Base-by-base conservation (phyloP, 2,888 invertebrate genomes). In the Belgica antarctica region DNA sequence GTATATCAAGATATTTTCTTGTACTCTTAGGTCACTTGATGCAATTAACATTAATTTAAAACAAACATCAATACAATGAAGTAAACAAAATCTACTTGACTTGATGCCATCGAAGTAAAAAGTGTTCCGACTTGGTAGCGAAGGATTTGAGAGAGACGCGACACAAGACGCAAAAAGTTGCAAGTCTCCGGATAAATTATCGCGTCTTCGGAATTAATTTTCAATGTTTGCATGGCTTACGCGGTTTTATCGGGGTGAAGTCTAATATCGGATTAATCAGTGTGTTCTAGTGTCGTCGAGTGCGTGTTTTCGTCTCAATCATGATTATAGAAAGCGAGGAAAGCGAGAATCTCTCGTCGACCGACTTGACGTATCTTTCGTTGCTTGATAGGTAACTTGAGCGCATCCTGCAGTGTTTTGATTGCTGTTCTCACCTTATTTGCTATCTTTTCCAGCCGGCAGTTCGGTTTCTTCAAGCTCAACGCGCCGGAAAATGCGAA, bases 381-480 rank as follows among this genome's bases (percentile, higher is more conserved):
- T 28, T 19, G 10, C 15, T 68, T 24, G 68, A 68, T 68, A 68
- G 68, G 68, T 68, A 15, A 68, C 28, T 19, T n/a, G 15, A 8
- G n/a, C 4, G 10, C 2, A 41, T 3, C 41, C 41, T 41, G 12
- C n/a, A 5, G 41, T 41, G n/a, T 4, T 10, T n/a, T 41, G 10
- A n/a, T 10, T n/a, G 10, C n/a, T n/a, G n/a, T n/a, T n/a, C n/a
- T n/a, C n/a, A n/a, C n/a, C n/a, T n/a, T 19, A 46, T 71, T 71
- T 68, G 70, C 70, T 71, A 75, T 72, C 72, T 73, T 70, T 85
- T 85, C 73, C 83, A 96, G 96, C 79, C 92, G 93, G 24, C 90
- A 92, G 77, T 96, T 92, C 84, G 96, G 96, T 52, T 94, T 94
- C 78, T 81, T 96, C 72, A 89, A 92, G 76, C 81, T 95, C 61